Conservation (phyloP, 2,113 vertebrate species). For the Nestor notabilis region DNA sequence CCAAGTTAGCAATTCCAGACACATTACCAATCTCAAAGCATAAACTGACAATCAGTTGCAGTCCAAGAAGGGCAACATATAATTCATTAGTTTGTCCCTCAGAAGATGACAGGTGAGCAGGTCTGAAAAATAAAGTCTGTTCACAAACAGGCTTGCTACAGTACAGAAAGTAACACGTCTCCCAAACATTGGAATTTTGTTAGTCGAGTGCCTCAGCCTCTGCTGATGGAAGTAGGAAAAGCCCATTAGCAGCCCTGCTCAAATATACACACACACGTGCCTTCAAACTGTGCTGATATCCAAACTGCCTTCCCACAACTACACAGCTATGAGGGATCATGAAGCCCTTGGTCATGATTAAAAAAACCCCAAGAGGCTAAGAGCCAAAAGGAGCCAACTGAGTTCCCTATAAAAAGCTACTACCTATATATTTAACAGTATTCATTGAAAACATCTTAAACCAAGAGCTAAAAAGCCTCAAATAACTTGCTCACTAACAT, state of each 20-base stretch:
- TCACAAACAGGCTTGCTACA: background rate
- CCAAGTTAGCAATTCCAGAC: background rate
- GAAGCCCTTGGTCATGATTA: background rate
- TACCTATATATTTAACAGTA: background rate
- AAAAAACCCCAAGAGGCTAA: background rate
- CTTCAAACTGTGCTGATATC: background rate
- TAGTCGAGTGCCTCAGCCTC: background rate
- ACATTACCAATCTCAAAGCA: background rate
- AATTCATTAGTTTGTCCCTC: background rate
- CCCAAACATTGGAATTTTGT: background rate
- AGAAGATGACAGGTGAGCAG: background rate
- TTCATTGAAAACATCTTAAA: background rate
- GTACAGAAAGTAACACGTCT: background rate
- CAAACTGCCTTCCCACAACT: background rate
- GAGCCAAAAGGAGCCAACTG: background rate
- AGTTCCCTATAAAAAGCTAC: background rate
- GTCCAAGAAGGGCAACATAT: background rate
- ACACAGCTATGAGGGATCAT: rapidly evolving
- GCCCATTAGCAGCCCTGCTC: background rate
- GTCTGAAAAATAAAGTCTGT: background rate
- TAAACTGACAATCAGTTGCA: background rate
- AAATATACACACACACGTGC: rapidly evolving
- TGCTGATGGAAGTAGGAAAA: background rate
- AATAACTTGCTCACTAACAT: rapidly evolving
- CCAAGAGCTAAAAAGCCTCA: background rate